Conservation (phyloP, 53 echinoderm and acorn worm genomes). For the Luidia sarsii region DNA sequence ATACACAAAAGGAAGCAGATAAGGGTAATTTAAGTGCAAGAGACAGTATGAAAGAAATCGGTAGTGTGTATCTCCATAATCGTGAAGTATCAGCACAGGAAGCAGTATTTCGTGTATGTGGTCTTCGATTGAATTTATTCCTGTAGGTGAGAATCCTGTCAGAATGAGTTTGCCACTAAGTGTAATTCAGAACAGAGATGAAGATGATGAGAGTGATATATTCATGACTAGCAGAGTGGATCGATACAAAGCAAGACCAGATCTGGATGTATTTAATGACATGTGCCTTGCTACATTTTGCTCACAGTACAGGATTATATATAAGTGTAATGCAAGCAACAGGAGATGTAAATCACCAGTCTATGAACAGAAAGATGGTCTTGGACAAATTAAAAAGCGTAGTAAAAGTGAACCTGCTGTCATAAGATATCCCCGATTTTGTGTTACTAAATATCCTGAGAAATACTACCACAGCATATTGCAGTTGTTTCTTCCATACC, state of each 20-base stretch:
- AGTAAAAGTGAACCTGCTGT: too few species aligned
- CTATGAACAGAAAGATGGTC: conserved; percentile 50
- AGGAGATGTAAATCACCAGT: too few species aligned
- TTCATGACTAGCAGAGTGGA: conserved; percentile 58
- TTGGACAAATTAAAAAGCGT: too few species aligned
- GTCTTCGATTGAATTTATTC: conserved; percentile 67
- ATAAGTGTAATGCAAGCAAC: too few species aligned
- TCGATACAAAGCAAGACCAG: conserved; percentile 58
- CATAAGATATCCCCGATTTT: conserved; percentile 65
- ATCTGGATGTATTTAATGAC: neutral
- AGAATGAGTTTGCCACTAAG: conserved; percentile 70
- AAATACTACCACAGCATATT: conserved; percentile 62
- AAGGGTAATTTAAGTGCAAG: conserved; percentile 67
- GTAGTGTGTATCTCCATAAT: too few species aligned
- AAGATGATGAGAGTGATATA: conserved; percentile 27
- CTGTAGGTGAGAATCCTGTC: conserved; percentile 62
- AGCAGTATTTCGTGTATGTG: conserved; percentile 59
- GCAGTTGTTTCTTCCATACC: too few species aligned
- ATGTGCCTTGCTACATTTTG: too few species aligned
- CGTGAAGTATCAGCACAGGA: conserved; percentile 35
- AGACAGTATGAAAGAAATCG: conserved; percentile 54
- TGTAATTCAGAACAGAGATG: conserved; percentile 52
- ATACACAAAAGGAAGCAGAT: conserved; percentile 58
- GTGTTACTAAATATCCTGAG: conserved; percentile 48
- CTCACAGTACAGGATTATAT: too few species aligned